A percentile compares a stretch with the other conserved stretches of the same genome.
phyloP scores from a whole-genome alignment of 2,888 invertebrate genomes.

The Pristionchus japonicus region DNA sequence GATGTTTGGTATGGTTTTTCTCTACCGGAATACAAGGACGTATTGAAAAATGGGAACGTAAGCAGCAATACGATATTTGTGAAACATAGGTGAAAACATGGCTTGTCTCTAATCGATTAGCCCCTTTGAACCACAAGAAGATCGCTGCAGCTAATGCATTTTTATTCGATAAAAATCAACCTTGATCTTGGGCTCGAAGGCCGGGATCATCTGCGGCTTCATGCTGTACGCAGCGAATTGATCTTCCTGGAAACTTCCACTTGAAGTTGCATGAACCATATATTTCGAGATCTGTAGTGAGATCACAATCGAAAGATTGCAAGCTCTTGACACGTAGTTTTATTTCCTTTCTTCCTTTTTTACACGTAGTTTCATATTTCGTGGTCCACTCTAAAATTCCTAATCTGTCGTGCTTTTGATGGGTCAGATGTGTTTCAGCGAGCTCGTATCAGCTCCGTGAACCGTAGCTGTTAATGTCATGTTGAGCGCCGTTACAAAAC shows the following conservation, averaged over 20 bases:
- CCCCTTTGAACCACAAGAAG: background rate
- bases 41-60: background rate
- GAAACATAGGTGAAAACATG: background rate
- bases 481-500: background rate
- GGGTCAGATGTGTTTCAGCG: background rate
- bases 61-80: background rate
- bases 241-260: slow-evolving; percentile 26
- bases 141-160: too few species aligned
- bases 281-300: too few species aligned
- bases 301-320: too few species aligned
- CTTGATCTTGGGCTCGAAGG: background rate
- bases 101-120: background rate
- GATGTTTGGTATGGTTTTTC: background rate
- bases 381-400: background rate
- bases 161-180: background rate
- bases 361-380: background rate
- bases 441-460: too few species aligned
- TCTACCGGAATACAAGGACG: background rate
- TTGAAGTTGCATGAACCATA: too few species aligned
- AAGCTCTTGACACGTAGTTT: too few species aligned
- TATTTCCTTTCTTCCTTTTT: too few species aligned
- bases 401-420: background rate
- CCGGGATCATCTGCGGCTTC: slow-evolving; percentile 24
- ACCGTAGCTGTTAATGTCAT: background rate
- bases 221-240: background rate